Conservation (phyloP, 2,113 vertebrate genomes). For the Ageneiosus marmoratus region DNA sequence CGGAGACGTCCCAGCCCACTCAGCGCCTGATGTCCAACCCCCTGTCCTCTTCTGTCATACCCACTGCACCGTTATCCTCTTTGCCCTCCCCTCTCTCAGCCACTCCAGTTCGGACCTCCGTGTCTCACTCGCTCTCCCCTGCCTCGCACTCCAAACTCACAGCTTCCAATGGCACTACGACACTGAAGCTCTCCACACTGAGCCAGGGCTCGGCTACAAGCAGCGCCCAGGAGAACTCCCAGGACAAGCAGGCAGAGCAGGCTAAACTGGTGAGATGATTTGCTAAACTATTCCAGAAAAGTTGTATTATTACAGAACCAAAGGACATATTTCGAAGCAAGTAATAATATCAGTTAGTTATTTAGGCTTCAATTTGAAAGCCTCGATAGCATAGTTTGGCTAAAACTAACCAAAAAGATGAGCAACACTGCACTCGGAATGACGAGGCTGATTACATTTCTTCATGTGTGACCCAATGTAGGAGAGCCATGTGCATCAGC, state of each 20-base stretch:
- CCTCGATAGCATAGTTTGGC: no score
- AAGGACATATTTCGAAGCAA: no score
- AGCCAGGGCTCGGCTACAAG: slow-evolving; percentile 73
- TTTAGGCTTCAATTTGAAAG: neutral
- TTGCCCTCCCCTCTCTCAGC: slow-evolving; percentile 73
- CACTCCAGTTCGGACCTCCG: slow-evolving; percentile 77
- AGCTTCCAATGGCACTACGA: slow-evolving; percentile 74
- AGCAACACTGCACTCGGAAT: neutral
- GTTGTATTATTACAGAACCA: no score
- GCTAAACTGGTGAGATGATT: slow-evolving; percentile 82
- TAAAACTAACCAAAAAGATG: no score
- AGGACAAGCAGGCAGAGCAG: slow-evolving; percentile 93
- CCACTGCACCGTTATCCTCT: slow-evolving; percentile 69
- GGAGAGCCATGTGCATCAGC: slow-evolving; percentile 89
- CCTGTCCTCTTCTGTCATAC: slow-evolving; percentile 72
- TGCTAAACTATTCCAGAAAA: neutral
- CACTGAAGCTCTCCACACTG: slow-evolving; percentile 80
- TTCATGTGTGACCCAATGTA: slow-evolving; percentile 41
- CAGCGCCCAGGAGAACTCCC: slow-evolving; percentile 79
- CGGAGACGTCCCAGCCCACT: slow-evolving; percentile 78
- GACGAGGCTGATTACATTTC: neutral
- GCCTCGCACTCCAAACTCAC: slow-evolving; percentile 82
- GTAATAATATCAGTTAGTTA: neutral
- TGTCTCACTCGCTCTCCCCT: slow-evolving; percentile 76
- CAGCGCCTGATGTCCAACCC: slow-evolving; percentile 80